phyloP scores from a whole-genome alignment of 1,140 invertebrate species.

The Bombus pascuorum region DNA sequence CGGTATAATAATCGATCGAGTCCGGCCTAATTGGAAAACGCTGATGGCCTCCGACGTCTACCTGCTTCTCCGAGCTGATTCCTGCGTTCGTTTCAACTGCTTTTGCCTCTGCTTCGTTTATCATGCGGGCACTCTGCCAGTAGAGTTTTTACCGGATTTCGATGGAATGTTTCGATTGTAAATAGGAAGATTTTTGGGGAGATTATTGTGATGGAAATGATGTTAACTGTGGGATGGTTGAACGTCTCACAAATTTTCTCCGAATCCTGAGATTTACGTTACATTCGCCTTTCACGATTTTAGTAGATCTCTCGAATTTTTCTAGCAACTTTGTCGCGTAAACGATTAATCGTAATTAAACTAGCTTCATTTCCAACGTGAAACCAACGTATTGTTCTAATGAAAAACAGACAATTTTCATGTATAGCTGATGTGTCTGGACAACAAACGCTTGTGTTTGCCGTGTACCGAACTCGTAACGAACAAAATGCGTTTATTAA shows the following conservation, averaged over 20 bases:
- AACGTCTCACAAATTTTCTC: too few relatives aligned
- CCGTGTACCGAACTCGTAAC: neutral
- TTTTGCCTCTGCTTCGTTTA: neutral
- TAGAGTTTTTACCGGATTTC: neutral
- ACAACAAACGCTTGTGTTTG: neutral
- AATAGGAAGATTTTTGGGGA: neutral
- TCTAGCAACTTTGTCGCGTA: too few relatives aligned
- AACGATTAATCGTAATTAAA: too few relatives aligned
- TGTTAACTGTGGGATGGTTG: neutral
- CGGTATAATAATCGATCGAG: constrained; percentile 61
- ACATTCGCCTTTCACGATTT: neutral
- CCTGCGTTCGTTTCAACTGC: neutral
- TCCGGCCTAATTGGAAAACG: constrained; percentile 66
- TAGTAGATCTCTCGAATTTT: neutral
- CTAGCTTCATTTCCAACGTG: neutral
- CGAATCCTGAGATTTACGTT: neutral
- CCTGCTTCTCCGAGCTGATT: constrained; percentile 2
- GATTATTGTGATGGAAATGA: neutral
- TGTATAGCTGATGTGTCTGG: neutral
- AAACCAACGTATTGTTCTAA: neutral
- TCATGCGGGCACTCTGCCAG: constrained; percentile 20
- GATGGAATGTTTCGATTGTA: too few relatives aligned
- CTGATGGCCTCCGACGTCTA: constrained; percentile 41
- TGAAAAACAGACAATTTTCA: neutral
- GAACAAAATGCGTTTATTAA: constrained; percentile 20